A percentile compares a stretch with the other conserved stretches of the same genome.
Evolutionary conservation across 2,113 vertebrate species (phyloP).

Genomic region (Oreochromis niloticus): DNA sequence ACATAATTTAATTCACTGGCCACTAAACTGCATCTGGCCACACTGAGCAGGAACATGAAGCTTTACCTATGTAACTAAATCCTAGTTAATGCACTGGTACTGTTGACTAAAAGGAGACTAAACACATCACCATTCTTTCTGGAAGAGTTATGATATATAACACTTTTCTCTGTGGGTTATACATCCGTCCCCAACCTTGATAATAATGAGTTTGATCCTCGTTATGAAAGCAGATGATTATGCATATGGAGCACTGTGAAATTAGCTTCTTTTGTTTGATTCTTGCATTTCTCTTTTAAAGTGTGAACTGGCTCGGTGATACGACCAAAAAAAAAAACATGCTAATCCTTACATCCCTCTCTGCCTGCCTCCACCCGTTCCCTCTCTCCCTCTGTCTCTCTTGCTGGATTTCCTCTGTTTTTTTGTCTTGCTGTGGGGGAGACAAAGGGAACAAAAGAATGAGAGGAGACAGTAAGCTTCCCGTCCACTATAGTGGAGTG

Average conservation of each 20-base stretch:
- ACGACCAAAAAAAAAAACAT: conserved; percentile 7
- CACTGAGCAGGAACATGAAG: neutral
- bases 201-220: conserved; percentile 30
- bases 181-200: neutral
- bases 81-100: neutral
- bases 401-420: conserved; percentile 64
- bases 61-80: neutral
- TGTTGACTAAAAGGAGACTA: neutral
- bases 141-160: neutral
- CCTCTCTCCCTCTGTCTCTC: conserved; percentile 40
- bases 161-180: neutral
- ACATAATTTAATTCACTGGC: neutral
- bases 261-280: conserved; percentile 52
- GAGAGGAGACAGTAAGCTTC: conserved; percentile 65
- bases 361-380: conserved; percentile 37
- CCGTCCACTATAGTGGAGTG: conserved; percentile 54
- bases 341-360: conserved; percentile 57
- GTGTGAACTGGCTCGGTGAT: conserved; percentile 49
- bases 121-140: neutral
- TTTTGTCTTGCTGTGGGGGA: conserved; percentile 61
- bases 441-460: conserved; percentile 67
- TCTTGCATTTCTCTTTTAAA: conserved; percentile 35
- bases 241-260: conserved; percentile 24
- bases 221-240: conserved; percentile 19
- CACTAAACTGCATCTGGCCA: neutral